Conservation (phyloP, 2,888 invertebrate genomes). For the Rhagium mordax region DNA sequence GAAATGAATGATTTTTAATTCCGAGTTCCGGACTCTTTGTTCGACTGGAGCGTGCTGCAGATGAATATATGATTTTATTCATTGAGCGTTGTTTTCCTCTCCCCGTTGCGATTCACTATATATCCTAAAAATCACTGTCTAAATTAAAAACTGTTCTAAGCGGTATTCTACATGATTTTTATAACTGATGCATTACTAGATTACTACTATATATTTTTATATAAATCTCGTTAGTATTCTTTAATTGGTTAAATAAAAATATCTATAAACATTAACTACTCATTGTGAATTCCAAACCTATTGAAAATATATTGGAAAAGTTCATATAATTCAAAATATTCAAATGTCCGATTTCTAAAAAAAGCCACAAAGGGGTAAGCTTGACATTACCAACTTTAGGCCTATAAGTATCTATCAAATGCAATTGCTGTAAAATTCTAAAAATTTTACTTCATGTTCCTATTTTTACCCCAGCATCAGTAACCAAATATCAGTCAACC, state of each 20-base stretch:
- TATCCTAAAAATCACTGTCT: conserved; percentile 64
- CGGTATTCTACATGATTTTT: neutral
- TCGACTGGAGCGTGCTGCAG: conserved; percentile 62
- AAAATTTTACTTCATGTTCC: too few species aligned
- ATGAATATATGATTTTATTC: conserved; percentile 70
- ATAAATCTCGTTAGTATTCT: neutral
- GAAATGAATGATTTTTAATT: conserved; percentile 71
- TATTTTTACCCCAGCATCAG: neutral
- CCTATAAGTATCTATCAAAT: too few species aligned
- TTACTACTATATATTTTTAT: neutral
- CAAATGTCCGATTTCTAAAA: too few species aligned
- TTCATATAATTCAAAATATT: too few species aligned
- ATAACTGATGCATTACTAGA: neutral
- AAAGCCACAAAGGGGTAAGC: too few species aligned
- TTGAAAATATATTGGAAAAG: too few species aligned
- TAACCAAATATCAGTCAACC: neutral
- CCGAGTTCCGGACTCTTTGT: conserved; percentile 64
- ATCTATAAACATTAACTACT: too few species aligned
- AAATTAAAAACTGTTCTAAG: conserved; percentile 63
- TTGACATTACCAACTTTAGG: too few species aligned
- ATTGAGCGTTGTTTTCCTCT: conserved; percentile 65
- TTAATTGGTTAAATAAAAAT: neutral
- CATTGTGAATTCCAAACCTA: too few species aligned
- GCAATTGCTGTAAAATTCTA: too few species aligned
- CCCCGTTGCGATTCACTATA: conserved; percentile 45